A percentile compares a stretch with the other conserved stretches of the same genome.
Evolutionary conservation across 2,797 vertebrate species (phyloP).

Genomic region (Epinephelus coioides): DNA sequence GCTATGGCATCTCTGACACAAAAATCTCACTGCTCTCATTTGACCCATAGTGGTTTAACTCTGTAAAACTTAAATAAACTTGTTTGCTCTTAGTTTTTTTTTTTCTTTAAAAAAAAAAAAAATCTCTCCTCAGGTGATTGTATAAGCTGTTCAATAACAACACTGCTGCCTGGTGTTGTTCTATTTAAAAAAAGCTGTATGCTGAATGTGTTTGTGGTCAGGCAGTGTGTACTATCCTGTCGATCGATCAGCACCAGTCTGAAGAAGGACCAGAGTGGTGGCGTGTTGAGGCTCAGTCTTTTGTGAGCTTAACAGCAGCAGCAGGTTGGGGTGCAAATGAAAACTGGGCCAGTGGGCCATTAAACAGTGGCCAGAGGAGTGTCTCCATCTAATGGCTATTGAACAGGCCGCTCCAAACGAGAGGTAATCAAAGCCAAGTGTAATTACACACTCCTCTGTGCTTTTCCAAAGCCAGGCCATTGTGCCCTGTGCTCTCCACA

Average conservation of each 20-base stretch:
- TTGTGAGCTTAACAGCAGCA: constrained; percentile 57
- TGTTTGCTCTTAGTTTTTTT: neutral
- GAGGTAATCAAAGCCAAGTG: constrained; percentile 83
- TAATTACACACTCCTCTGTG: constrained; percentile 83
- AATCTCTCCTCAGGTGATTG: too few relatives aligned
- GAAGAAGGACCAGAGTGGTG: constrained; percentile 17
- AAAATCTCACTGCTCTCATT: too few relatives aligned
- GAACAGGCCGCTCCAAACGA: constrained; percentile 76
- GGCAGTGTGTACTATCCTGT: neutral
- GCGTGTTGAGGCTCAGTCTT: constrained; percentile 43
- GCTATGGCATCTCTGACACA: too few relatives aligned
- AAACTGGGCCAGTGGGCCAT: constrained; percentile 68
- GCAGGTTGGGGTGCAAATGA: constrained; percentile 60
- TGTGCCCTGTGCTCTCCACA: constrained; percentile 75
- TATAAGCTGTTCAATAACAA: constrained; percentile 13
- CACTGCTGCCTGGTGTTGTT: neutral
- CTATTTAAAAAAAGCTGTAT: neutral
- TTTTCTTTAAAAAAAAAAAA: too few relatives aligned
- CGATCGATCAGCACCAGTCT: constrained; percentile 40
- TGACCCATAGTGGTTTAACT: neutral
- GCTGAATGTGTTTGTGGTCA: neutral
- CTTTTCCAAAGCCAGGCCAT: constrained; percentile 73
- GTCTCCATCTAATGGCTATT: constrained; percentile 85
- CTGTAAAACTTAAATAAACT: neutral
- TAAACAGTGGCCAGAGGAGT: constrained; percentile 67